Evolutionary conservation across 1,140 invertebrate species (phyloP).

Genomic region (Pseudomyrmex sp.): DNA sequence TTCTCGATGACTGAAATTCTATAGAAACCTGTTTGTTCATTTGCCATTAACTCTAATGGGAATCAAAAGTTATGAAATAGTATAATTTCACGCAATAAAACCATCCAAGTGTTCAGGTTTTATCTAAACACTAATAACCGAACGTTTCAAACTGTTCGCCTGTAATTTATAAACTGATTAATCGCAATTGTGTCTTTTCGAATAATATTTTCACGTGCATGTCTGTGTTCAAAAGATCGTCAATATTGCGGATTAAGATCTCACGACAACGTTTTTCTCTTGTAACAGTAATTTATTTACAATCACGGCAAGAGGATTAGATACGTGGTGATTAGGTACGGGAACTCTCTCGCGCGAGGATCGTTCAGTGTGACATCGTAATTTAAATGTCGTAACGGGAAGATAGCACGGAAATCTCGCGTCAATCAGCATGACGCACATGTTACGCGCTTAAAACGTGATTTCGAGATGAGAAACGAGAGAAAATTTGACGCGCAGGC

Average conservation of each 20-base stretch:
- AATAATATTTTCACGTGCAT: not conserved
- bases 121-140: not conserved
- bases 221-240: not conserved
- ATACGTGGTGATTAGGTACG: conserved; percentile 9
- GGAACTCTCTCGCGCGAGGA: not conserved
- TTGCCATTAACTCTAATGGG: conserved; percentile 54
- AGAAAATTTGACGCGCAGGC: not conserved
- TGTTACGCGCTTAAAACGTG: conserved; percentile 20
- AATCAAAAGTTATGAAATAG: conserved; percentile 57
- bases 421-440: conserved; percentile 39
- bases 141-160: not conserved
- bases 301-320: conserved; percentile 49
- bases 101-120: conserved; percentile 13
- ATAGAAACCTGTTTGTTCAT: conserved; percentile 62
- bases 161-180: not conserved
- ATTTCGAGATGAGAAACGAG: not conserved
- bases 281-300: conserved; percentile 58
- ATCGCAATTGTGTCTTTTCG: not conserved
- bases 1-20: not conserved
- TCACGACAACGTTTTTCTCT: conserved; percentile 28
- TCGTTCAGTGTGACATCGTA: conserved; percentile 42
- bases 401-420: conserved; percentile 24
- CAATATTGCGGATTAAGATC: conserved; percentile 62
- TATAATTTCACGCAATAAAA: not conserved
- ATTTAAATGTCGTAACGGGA: conserved; percentile 46